phyloP scores from a whole-genome alignment of 2,888 invertebrate genomes.

The Andricus curvator region DNA sequence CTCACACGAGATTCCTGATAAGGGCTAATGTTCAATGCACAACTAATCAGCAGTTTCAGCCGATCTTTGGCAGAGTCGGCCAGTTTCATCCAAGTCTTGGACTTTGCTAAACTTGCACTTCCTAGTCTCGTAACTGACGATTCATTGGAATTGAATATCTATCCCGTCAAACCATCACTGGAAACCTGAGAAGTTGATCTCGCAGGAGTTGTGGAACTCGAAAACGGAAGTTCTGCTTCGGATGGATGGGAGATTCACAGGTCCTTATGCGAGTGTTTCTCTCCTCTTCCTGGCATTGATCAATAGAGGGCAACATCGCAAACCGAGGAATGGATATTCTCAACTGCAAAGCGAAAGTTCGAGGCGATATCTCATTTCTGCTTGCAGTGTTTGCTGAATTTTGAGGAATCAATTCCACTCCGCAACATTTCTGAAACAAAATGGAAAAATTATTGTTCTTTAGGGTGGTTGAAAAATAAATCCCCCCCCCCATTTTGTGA shows the following conservation, averaged over 20 bases:
- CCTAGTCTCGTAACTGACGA: conserved; percentile 5
- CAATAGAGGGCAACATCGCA: conserved; percentile 18
- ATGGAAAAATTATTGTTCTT: not conserved
- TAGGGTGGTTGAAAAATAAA: too few species aligned
- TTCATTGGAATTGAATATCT: conserved; percentile 32
- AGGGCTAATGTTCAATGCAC: conserved; percentile 35
- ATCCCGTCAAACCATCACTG: conserved; percentile 37
- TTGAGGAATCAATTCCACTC: conserved; percentile 3
- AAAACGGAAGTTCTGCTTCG: conserved; percentile 28
- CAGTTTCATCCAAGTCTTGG: conserved; percentile 35
- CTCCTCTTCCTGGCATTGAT: conserved; percentile 34
- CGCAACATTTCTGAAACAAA: conserved; percentile 18
- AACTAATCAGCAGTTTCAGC: conserved; percentile 30
- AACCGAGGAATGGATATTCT: conserved; percentile 37
- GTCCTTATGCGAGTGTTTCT: conserved; percentile 29
- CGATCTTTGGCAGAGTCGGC: conserved; percentile 13
- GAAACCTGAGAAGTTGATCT: conserved; percentile 34
- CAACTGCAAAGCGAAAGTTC: conserved; percentile 18
- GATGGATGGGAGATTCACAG: conserved; percentile 19
- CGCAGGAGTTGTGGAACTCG: conserved; percentile 23
- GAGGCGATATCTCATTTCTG: conserved; percentile 33
- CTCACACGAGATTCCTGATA: conserved; percentile 33
- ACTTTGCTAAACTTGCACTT: conserved; percentile 31
- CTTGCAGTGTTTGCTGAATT: conserved; percentile 23
- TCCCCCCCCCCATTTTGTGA: too few species aligned